Conservation (phyloP, 2,888 invertebrate genomes). For the Drosophila neotestacea region DNA sequence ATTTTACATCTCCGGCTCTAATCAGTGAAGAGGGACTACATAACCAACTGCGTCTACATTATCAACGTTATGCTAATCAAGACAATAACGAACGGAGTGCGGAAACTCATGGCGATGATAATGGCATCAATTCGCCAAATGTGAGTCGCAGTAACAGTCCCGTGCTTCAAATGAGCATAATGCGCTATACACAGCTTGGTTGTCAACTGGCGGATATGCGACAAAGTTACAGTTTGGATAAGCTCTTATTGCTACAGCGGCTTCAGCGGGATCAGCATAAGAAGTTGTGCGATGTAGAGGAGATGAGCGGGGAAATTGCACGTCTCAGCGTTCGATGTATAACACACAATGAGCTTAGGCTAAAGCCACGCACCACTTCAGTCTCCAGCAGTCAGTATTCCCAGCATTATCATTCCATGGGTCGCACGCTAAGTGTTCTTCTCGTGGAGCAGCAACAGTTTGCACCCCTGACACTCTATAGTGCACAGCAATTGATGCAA, state of each 20-base stretch:
- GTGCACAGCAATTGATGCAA: conserved; percentile 80
- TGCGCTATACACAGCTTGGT: conserved; percentile 82
- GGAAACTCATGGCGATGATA: conserved; percentile 34
- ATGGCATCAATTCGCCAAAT: conserved; percentile 80
- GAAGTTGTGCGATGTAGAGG: conserved; percentile 88
- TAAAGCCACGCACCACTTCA: conserved; percentile 75
- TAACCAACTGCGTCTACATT: conserved; percentile 73
- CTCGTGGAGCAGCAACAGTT: conserved; percentile 80
- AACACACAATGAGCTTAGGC: conserved; percentile 67
- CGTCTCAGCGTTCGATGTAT: conserved; percentile 85
- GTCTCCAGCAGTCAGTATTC: conserved; percentile 54
- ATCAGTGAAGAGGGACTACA: conserved; percentile 76
- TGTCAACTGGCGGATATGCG: conserved; percentile 88
- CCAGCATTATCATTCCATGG: conserved; percentile 82
- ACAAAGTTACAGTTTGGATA: conserved; percentile 90
- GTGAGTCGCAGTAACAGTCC: conserved; percentile 82
- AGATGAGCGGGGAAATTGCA: conserved; percentile 86
- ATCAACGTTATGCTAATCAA: conserved; percentile 68
- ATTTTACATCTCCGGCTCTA: conserved; percentile 89
- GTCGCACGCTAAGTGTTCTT: conserved; percentile 81
- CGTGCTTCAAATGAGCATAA: conserved; percentile 76
- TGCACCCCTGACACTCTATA: conserved; percentile 81
- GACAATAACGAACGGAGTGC: conserved; percentile 39
- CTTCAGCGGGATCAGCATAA: conserved; percentile 91
- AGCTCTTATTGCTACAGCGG: conserved; percentile 89